Evolutionary conservation across 2,888 invertebrate genomes (phyloP).

Genomic region (Eumerus sabulonum): DNA sequence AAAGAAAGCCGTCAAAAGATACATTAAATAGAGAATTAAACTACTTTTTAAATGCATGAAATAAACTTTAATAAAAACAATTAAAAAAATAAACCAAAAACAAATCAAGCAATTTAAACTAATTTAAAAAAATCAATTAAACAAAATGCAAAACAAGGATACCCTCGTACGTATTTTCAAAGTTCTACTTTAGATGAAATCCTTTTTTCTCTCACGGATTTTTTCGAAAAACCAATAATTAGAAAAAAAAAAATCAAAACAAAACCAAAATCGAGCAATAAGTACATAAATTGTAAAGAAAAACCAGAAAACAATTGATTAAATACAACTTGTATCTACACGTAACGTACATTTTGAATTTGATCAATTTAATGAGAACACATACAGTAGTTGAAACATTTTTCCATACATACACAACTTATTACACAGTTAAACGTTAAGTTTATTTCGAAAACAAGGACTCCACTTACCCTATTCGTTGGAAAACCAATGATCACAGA

Average conservation of each 20-base stretch:
- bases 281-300: no score
- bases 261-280: no score
- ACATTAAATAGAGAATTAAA: conserved; percentile 22
- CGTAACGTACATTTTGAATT: no score
- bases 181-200: conserved; percentile 40
- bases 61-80: conserved; percentile 17
- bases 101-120: conserved; percentile 60
- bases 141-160: conserved; percentile 13
- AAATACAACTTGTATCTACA: background rate
- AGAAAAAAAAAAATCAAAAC: conserved; percentile 15
- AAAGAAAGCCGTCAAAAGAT: conserved; percentile 16
- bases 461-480: no score
- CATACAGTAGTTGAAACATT: no score
- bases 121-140: conserved; percentile 58
- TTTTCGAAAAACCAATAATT: conserved; percentile 11
- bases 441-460: no score
- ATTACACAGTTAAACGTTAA: no score
- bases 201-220: conserved; percentile 19
- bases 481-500: no score
- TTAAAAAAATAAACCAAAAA: conserved; percentile 26
- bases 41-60: conserved; percentile 25
- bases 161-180: conserved; percentile 45
- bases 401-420: no score
- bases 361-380: no score
- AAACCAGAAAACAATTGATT: conserved; percentile 1